These are phyloP conservation scores for Barbus barbus DNA, from an alignment of 2,113 vertebrate genomes.

Conservation along the genomic window DNA sequence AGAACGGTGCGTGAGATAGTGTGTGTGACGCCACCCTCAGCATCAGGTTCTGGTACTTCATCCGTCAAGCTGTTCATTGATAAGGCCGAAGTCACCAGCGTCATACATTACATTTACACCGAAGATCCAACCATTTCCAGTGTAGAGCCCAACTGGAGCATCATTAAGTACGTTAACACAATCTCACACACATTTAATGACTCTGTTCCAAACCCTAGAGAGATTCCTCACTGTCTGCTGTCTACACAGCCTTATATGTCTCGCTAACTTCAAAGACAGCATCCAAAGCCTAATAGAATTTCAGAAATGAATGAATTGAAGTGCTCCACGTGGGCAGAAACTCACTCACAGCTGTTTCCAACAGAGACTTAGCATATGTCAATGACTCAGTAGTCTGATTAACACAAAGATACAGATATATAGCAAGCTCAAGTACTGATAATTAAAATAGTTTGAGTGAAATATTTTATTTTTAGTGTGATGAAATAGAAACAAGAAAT, in stretches of 20 bases:
- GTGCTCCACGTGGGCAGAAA: background rate
- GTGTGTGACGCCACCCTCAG: slow-evolving; percentile 82
- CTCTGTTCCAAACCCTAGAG: background rate
- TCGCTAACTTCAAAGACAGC: background rate
- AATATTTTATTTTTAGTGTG: too few species aligned
- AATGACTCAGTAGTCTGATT: background rate
- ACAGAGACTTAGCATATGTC: background rate
- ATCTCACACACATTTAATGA: background rate
- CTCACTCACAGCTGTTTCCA: background rate
- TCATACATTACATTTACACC: slow-evolving; percentile 77
- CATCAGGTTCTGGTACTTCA: slow-evolving; percentile 73
- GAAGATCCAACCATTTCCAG: slow-evolving; percentile 83
- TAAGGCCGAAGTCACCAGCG: slow-evolving; percentile 79
- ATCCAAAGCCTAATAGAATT: background rate
- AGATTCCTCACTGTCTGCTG: background rate
- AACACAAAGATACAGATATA: background rate
- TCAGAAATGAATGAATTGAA: background rate
- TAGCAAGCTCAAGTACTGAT: background rate
- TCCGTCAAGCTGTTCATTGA: slow-evolving; percentile 83
- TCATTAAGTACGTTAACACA: slow-evolving; percentile 77
- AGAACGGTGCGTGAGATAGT: slow-evolving; percentile 80
- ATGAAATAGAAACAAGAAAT: too few species aligned
- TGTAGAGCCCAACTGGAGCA: slow-evolving; percentile 87
- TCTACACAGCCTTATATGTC: background rate
- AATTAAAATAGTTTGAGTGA: background rate